Evolutionary conservation across 1,140 invertebrate genomes (phyloP), one percentile per base, ranked within the genome.

Genomic region (Hyles euphorbiae): DNA sequence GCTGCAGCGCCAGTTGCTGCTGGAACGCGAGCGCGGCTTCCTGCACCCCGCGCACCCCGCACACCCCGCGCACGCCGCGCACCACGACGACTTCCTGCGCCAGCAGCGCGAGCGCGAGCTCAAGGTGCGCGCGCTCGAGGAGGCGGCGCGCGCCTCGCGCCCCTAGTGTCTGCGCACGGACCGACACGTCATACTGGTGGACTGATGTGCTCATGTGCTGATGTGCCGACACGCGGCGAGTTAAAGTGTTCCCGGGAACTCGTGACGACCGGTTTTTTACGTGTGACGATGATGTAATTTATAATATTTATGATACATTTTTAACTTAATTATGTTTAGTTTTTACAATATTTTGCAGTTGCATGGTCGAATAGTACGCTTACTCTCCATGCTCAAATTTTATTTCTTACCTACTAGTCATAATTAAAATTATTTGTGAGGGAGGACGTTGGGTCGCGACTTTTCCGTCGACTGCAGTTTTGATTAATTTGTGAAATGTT

Each of bases 101-200:
- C 94, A 95, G 91, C 94, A 96, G 83, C 92, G 95, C 55, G 95
- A 96, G 76, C 91, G 95, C 50, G 95, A 96, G 89, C 90, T 96
- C 69, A 96, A 96, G 90, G 94, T 96, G 78, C 92, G 95, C 74
- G 94, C 94, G 58, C 89, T 96, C 67, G 95, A 96, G 89, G 95
- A 96, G 90, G 95, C 95, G 58, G 94, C 95, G 60, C 91, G 95
- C 81, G 94, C 94, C 70, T 93, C 93, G 70, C 91, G 93, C 62
- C 92, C 92, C 76, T 94, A 92, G 75, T 74, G 71, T 43, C 44
- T 34, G 45, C 33, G 67, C 44, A 69, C 95, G 57, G 94, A 94
- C 59, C 91, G 95, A 72, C 70, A 69, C 43, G 59, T 63, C 50
- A 40, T 81, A 60, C 62, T 80, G 47, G 71, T 78, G 62, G 76